phyloP scores from a whole-genome alignment of 2,888 invertebrate species.

The Seladonia tumulorum region DNA sequence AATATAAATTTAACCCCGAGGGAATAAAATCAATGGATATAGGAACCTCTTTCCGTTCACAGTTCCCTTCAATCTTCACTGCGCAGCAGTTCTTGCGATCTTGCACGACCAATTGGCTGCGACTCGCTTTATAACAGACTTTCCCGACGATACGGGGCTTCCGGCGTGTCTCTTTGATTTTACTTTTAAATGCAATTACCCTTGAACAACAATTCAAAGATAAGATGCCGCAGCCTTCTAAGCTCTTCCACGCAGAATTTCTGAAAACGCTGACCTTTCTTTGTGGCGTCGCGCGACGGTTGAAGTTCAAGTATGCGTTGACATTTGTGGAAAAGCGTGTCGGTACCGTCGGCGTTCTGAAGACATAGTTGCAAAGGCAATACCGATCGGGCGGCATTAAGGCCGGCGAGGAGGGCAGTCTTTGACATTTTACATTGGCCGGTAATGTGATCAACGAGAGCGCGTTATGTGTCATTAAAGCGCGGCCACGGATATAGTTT shows the following conservation, averaged over 20 bases:
- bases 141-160: neutral
- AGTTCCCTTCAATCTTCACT: neutral
- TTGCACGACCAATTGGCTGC: neutral
- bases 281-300: neutral
- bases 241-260: neutral
- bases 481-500: slow-evolving; percentile 34
- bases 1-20: neutral
- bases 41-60: neutral
- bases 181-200: neutral
- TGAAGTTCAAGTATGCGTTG: neutral
- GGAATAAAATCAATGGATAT: neutral
- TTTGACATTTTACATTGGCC: slow-evolving; percentile 46
- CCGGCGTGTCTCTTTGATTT: neutral
- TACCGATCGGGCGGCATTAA: slow-evolving; percentile 27
- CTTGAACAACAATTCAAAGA: neutral
- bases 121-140: neutral
- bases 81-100: neutral
- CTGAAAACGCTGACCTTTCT: slow-evolving; percentile 16
- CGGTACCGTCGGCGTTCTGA: neutral
- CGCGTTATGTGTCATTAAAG: slow-evolving; percentile 54
- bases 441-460: slow-evolving; percentile 44
- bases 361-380: slow-evolving; percentile 33
- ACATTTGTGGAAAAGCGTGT: slow-evolving; percentile 21
- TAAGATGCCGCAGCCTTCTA: neutral
- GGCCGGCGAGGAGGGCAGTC: slow-evolving; percentile 16